A percentile compares a stretch with the other conserved stretches of the same genome.
Conservation (phyloP, 1,140 invertebrate genomes). For the Lamellibrachia luymesi region DNA sequence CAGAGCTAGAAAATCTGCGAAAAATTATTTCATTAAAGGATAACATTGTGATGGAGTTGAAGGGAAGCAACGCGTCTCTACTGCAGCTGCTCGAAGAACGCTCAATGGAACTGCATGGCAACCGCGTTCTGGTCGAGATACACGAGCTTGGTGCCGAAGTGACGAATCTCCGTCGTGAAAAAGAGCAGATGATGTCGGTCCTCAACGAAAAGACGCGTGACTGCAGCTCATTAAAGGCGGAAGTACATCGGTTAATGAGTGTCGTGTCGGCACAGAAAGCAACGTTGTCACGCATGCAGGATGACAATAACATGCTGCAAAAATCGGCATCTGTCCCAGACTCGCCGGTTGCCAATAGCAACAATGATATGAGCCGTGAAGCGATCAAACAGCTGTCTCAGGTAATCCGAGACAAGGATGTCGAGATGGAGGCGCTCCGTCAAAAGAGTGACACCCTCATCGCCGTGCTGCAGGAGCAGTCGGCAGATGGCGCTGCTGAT, state of each 20-base stretch:
- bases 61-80: slow-evolving; percentile 45
- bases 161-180: slow-evolving; percentile 45
- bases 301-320: slow-evolving; percentile 48
- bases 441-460: slow-evolving; percentile 57
- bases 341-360: neutral
- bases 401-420: slow-evolving; percentile 58
- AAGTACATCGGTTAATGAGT: slow-evolving; percentile 56
- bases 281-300: slow-evolving; percentile 53
- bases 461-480: slow-evolving; percentile 33
- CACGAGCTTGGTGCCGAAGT: slow-evolving; percentile 50
- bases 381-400: slow-evolving; percentile 55
- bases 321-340: slow-evolving; percentile 28
- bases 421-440: slow-evolving; percentile 57
- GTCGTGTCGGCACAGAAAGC: slow-evolving; percentile 52
- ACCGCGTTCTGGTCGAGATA: slow-evolving; percentile 39
- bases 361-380: slow-evolving; percentile 53
- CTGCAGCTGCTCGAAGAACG: slow-evolving; percentile 49
- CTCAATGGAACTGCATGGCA: slow-evolving; percentile 35
- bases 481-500: slow-evolving; percentile 28
- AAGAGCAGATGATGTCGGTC: slow-evolving; percentile 56
- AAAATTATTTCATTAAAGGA: slow-evolving; percentile 28
- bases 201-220: slow-evolving; percentile 58
- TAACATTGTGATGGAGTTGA: slow-evolving; percentile 43
- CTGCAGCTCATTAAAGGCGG: slow-evolving; percentile 52
- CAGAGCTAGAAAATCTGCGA: slow-evolving; percentile 7